Base-by-base conservation (phyloP, 2,113 vertebrate genomes). In the Labeo catla region DNA sequence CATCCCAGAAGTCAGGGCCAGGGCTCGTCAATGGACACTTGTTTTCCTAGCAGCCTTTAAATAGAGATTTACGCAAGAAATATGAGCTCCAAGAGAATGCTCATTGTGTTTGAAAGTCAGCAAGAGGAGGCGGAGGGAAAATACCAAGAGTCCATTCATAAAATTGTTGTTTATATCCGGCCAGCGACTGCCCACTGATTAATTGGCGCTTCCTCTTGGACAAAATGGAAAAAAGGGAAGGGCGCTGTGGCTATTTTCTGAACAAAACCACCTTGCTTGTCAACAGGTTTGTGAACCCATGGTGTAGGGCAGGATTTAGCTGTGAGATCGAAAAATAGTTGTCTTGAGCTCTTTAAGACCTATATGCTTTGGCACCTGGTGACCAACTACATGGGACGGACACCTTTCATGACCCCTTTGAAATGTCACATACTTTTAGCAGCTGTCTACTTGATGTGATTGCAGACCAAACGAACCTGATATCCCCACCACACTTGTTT, bases 11-110 rank as follows among this genome's bases (percentile, higher is more conserved):
- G 73, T 87, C 76, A 36, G 76, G 86, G 85, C 74, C 78, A 57
- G 90, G 85, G 86, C 92, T 87, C 23, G 91, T 95, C 94, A 94
- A 93, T 93, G 91, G 92, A 87, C 84, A 89, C 91, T 93, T 93
- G 93, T 94, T 93, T 91, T 91, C 90, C 77, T 79, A 91, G 92
- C 91, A 88, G 90, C 89, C 94, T 95, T 95, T 94, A 94, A 95
- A 94, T 95, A 94, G 93, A 87, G 91, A 93, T 93, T 92, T 92
- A 92, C 91, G 92, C 91, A 86, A 84, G 61, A 92, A 92, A 91
- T 84, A 89, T 89, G 85, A 88, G 90, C 93, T 43, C 89, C 87
- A 89, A 89, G 91, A 92, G 90, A 93, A 93, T 93, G 89, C 88
- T 63, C 92, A 94, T 94, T 95, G 93, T 94, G 89, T 92, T 90